These are phyloP conservation scores for Eolophus roseicapilla DNA, from an alignment of 2,113 vertebrate genomes.

Conservation along the genomic window DNA sequence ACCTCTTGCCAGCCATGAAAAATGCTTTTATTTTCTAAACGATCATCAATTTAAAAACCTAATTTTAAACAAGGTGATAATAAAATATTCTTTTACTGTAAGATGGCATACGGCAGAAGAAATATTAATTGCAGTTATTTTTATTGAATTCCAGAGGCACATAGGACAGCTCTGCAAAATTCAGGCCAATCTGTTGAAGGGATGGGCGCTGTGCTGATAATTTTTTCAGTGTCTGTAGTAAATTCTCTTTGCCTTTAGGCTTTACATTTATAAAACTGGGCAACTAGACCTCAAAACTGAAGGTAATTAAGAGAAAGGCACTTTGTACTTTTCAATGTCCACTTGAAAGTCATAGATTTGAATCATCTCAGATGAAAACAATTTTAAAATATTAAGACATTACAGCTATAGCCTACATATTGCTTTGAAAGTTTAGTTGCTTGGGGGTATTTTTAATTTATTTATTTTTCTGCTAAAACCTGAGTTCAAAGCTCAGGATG, in stretches of 20 bases:
- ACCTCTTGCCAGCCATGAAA: constrained; percentile 23
- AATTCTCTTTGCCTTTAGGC: neutral
- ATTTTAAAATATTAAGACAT: neutral
- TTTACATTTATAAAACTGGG: neutral
- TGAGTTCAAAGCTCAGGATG: neutral
- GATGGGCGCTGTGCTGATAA: neutral
- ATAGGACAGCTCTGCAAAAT: constrained; percentile 28
- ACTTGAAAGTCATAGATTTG: neutral
- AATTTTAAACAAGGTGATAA: constrained; percentile 57
- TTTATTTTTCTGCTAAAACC: neutral
- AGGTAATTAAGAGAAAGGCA: neutral
- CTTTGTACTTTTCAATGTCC: neutral
- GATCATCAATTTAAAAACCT: neutral
- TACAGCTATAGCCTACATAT: neutral
- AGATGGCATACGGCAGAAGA: constrained; percentile 18
- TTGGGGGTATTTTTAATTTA: neutral
- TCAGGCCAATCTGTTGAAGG: constrained; percentile 4
- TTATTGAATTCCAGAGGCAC: constrained; percentile 33
- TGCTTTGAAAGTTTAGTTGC: neutral
- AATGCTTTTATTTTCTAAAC: constrained; percentile 18
- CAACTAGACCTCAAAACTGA: neutral
- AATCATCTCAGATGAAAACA: neutral
- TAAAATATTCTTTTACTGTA: constrained; percentile 31
- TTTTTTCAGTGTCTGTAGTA: neutral
- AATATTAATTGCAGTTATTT: constrained; percentile 46